Percentiles rank a stretch among this genome's conserved stretches.
Conservation (phyloP, 2,113 vertebrate species). For the Trogon melanurus region DNA sequence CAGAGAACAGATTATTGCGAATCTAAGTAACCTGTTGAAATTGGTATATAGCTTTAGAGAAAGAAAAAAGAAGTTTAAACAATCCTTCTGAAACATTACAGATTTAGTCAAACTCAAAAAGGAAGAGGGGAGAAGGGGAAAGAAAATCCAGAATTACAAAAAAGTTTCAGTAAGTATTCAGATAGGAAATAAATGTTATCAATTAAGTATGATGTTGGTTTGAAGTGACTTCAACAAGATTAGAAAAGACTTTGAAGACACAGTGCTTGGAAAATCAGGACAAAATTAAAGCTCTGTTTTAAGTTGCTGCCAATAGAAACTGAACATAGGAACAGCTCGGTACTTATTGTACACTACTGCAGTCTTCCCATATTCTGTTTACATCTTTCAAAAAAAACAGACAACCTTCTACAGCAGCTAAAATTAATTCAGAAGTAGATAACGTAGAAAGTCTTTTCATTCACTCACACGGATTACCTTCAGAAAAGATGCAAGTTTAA, state of each 20-base stretch:
- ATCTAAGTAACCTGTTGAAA: background rate
- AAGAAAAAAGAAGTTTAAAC: background rate
- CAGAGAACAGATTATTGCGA: background rate
- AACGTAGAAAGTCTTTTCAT: background rate
- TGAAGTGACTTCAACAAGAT: conserved; percentile 1
- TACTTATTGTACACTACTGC: background rate
- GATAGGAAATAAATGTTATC: background rate
- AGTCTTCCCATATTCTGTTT: background rate
- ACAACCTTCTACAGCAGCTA: background rate
- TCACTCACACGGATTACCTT: background rate
- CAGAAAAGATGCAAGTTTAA: background rate
- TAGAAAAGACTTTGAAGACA: background rate
- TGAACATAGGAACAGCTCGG: background rate
- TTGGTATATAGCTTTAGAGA: background rate
- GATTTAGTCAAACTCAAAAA: background rate
- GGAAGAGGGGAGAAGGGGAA: background rate
- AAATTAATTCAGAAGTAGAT: background rate
- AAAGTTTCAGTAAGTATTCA: background rate
- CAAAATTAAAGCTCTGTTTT: background rate
- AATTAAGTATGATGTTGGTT: background rate
- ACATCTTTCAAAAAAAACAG: background rate
- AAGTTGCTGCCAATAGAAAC: background rate
- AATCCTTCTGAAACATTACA: background rate
- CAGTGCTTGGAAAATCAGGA: background rate
- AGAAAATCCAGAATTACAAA: background rate